Conservation (phyloP, 2,888 invertebrate species). For the Tinea trinotella region DNA sequence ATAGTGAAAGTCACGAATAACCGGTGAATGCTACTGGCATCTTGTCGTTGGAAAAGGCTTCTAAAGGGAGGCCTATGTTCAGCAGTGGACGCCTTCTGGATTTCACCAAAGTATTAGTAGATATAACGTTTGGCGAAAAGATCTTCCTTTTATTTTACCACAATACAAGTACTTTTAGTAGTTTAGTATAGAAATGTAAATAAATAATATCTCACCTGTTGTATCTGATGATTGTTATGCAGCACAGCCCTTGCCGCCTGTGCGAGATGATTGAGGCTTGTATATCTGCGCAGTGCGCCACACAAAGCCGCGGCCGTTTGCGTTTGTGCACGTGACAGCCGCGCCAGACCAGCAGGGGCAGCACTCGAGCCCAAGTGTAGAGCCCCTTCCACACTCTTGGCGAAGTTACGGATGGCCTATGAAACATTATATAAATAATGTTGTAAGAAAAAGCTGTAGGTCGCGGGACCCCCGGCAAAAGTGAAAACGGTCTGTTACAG, state of each 20-base stretch:
- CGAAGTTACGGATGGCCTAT: constrained; percentile 74
- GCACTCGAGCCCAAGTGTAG: constrained; percentile 87
- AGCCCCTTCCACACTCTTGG: constrained; percentile 83
- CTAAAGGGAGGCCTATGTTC: too few species aligned
- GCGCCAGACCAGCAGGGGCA: constrained; percentile 85
- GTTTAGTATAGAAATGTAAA: too few species aligned
- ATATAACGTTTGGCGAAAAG: constrained; percentile 81
- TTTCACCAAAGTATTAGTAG: constrained; percentile 21
- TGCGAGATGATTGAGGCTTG: constrained; percentile 96
- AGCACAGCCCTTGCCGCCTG: constrained; percentile 96
- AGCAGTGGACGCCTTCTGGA: too few species aligned
- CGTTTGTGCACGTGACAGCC: constrained; percentile 84
- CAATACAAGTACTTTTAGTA: too few species aligned
- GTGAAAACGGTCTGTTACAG: too few species aligned
- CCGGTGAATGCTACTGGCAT: too few species aligned
- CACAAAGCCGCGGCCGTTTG: constrained; percentile 95
- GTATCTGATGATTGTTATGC: constrained; percentile 94
- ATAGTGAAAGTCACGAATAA: too few species aligned
- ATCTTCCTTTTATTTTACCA: too few species aligned
- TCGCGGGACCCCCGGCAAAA: constrained; percentile 78
- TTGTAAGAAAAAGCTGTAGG: constrained; percentile 93
- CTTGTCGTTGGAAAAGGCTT: too few species aligned
- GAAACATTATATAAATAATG: too few species aligned
- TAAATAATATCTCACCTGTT: constrained; percentile 89
- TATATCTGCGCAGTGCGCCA: constrained; percentile 95